Base-by-base conservation (phyloP, 2,797 vertebrate genomes). In the Notamacropus eugenii region DNA sequence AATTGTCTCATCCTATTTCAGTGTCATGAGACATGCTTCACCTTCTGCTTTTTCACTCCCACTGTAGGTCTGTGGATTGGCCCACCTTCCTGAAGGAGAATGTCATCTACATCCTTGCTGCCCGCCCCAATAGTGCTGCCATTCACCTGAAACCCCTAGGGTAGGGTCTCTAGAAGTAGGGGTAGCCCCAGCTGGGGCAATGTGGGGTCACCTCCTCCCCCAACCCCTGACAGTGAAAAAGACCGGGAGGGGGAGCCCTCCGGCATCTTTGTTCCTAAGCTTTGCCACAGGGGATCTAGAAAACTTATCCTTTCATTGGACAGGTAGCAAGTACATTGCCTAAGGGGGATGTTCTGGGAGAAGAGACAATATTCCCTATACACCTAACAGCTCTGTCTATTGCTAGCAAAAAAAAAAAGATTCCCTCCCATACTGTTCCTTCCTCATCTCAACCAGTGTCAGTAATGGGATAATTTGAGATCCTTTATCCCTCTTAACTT, bases 61-160 rank as follows among this genome's bases (percentile, higher is more conserved):
- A 91, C 96, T 56, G 0, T 98, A 99, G 99, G 98, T 98, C 97
- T 3, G 95, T 99, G 95, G 99, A 99, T 97, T 99, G 99, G 99
- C 98, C 98, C 0, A 94, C 99, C 93, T 99, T 99, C 98, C 97
- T 99, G 97, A 99, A 93, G 95, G 99, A 99, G 97, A 99, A 99
- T 27, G 99, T 99, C 94, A 98, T 99, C 98, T 99, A 99, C 98
- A 99, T 99, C 97, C 97, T 99, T 97, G 99, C 99, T 0, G 99
- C 99, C 0, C 99, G 99, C 52, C 99, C 99, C 98, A 99, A 99
- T 98, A 99, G 99, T 90, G 97, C 99, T 0, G 99, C 99, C 97
- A 98, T 99, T 98, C 99, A 99, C 98, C 99, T 99, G 98, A 99
- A 99, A 93, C 99, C 99, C 95, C 99, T 99, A 0, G 99, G 99